Percentiles rank a stretch among this genome's conserved stretches.
Evolutionary conservation across 2,113 vertebrate species (phyloP).

Genomic region (Sceloporus tristichus): DNA sequence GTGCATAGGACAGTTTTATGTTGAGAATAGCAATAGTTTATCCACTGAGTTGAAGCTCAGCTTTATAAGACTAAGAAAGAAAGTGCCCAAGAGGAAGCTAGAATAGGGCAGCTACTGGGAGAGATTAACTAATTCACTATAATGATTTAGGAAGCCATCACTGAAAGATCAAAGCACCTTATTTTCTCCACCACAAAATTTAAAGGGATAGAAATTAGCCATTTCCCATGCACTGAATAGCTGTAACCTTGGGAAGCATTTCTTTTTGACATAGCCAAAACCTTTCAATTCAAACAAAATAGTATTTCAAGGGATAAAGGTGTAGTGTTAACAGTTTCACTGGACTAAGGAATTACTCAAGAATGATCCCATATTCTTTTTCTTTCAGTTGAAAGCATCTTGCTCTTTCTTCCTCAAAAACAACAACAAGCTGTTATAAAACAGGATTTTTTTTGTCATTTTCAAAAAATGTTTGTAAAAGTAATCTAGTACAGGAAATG

Average conservation of each 20-base stretch:
- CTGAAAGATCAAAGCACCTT: conserved; percentile 72
- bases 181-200: conserved; percentile 73
- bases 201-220: conserved; percentile 69
- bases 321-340: conserved; percentile 23
- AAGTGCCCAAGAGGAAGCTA: conserved; percentile 68
- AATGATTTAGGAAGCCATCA: conserved; percentile 73
- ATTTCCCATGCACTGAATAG: conserved; percentile 64
- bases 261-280: conserved; percentile 44
- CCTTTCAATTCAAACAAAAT: conserved; percentile 42
- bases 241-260: conserved; percentile 62
- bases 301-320: conserved; percentile 28
- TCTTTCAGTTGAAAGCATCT: conserved; percentile 49
- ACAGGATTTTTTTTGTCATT: not conserved
- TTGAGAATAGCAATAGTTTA: conserved; percentile 67
- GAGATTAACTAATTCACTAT: conserved; percentile 72
- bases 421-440: not conserved
- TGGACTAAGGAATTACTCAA: conserved; percentile 13
- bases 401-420: conserved; percentile 49
- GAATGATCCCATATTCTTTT: conserved; percentile 35
- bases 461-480: not conserved
- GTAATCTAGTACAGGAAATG: not conserved
- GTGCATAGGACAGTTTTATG: conserved; percentile 59
- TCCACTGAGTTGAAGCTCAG: conserved; percentile 74
- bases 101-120: conserved; percentile 71
- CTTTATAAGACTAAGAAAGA: conserved; percentile 68